A percentile compares a stretch with the other conserved stretches of the same genome.
Conservation (phyloP, 1,140 invertebrate species). For the Acromyrmex heyeri region DNA sequence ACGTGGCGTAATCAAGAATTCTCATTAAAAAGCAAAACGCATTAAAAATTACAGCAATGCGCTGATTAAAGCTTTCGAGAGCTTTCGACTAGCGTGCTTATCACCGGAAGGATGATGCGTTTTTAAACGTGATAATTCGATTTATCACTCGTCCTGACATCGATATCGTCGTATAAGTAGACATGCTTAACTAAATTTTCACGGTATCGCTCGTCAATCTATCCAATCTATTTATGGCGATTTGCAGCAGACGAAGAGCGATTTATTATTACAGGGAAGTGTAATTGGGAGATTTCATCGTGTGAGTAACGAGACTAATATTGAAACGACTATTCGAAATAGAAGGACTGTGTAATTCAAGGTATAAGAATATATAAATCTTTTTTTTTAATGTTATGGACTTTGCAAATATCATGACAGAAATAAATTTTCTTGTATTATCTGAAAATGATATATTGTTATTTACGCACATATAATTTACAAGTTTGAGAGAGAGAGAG, state of each 20-base stretch:
- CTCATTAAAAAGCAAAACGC: conserved; percentile 7
- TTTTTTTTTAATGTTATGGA: not conserved
- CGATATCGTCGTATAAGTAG: conserved; percentile 24
- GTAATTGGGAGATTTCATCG: not conserved
- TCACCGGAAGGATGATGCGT: conserved; percentile 37
- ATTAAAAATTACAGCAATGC: not conserved
- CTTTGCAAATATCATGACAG: not conserved
- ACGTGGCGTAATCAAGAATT: not conserved
- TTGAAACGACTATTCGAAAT: conserved; percentile 20
- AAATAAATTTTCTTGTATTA: not conserved
- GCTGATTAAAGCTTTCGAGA: conserved; percentile 38
- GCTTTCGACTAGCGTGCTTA: conserved; percentile 4
- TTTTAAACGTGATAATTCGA: conserved; percentile 44
- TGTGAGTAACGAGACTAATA: conserved; percentile 29
- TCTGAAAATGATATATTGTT: not conserved
- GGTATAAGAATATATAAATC: not conserved
- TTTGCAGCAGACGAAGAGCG: conserved; percentile 47
- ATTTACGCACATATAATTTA: not conserved
- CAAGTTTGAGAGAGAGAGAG: not conserved
- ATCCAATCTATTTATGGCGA: conserved; percentile 43
- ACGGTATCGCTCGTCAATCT: conserved; percentile 32
- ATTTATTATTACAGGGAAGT: conserved; percentile 49
- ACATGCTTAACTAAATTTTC: conserved; percentile 46
- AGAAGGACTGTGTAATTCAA: not conserved
- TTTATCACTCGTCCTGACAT: conserved; percentile 31